Evolutionary conservation across 2,113 vertebrate genomes (phyloP).

Genomic region (Notiomystis cincta): DNA sequence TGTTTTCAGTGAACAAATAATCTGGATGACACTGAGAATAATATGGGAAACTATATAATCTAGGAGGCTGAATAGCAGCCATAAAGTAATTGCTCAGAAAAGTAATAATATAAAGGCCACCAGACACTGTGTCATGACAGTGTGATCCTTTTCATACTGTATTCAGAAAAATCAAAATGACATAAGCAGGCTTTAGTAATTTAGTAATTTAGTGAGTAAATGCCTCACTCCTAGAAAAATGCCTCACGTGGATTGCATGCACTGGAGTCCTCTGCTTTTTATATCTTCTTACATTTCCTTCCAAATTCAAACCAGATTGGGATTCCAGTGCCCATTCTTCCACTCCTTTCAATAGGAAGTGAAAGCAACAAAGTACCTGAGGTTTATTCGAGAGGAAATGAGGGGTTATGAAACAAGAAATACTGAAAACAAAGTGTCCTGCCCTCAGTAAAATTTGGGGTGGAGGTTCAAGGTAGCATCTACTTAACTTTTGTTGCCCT

Average conservation of each 20-base stretch:
- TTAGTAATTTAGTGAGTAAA: too few relatives aligned
- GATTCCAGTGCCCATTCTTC: neutral
- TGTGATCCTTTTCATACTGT: neutral
- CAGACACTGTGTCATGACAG: slow-evolving; percentile 1
- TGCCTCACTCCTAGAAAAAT: slow-evolving; percentile 4
- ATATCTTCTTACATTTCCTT: neutral
- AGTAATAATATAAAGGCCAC: slow-evolving; percentile 1
- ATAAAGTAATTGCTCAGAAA: neutral
- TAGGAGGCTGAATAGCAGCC: neutral
- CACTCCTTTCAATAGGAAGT: neutral
- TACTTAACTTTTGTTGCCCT: neutral
- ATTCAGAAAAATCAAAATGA: slow-evolving; percentile 25
- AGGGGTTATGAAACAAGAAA: neutral
- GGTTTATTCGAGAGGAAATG: neutral
- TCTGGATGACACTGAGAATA: neutral
- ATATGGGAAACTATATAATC: neutral
- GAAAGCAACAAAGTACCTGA: neutral
- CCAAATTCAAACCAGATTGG: neutral
- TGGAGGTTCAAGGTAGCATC: neutral
- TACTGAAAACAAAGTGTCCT: neutral
- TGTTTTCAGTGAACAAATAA: neutral
- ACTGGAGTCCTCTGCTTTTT: neutral
- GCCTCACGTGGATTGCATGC: neutral
- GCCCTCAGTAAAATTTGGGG: neutral
- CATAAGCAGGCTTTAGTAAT: neutral